Conservation (phyloP, 35 echinoderm and acorn worm species). For the Lytechinus variegatus region DNA sequence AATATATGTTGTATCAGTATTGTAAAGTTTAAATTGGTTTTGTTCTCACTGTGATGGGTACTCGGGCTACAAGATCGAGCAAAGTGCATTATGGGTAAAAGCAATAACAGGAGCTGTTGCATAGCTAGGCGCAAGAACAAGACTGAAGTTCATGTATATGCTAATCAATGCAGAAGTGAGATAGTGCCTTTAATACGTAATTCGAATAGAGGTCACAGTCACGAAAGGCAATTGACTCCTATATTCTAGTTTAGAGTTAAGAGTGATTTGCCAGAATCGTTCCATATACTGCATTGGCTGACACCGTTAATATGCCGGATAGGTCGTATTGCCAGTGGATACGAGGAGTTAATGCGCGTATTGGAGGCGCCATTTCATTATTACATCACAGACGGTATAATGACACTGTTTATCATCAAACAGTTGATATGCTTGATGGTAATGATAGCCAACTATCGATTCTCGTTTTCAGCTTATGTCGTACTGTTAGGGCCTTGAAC, state of each 20-base stretch:
- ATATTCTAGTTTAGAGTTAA: neutral
- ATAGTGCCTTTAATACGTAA: neutral
- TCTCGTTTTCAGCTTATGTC: too few relatives aligned
- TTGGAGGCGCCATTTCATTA: neutral
- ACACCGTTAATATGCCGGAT: neutral
- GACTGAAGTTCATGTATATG: too few relatives aligned
- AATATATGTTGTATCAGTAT: too few relatives aligned
- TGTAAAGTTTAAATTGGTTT: too few relatives aligned
- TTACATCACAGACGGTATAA: neutral
- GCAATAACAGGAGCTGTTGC: too few relatives aligned
- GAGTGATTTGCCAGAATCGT: neutral
- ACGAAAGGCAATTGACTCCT: neutral
- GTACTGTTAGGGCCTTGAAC: too few relatives aligned
- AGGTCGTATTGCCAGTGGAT: neutral
- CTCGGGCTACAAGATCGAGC: too few relatives aligned
- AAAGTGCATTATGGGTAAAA: too few relatives aligned
- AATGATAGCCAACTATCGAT: neutral
- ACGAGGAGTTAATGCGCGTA: neutral
- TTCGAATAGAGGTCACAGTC: neutral
- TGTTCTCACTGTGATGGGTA: too few relatives aligned
- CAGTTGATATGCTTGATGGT: neutral
- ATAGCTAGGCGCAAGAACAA: too few relatives aligned
- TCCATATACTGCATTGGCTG: neutral
- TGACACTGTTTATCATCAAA: neutral
- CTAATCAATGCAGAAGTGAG: too few relatives aligned